Percentiles rank a stretch among this genome's conserved stretches.
Conservation (phyloP, 2,113 vertebrate species). For the Phalacrocorax carbo region DNA sequence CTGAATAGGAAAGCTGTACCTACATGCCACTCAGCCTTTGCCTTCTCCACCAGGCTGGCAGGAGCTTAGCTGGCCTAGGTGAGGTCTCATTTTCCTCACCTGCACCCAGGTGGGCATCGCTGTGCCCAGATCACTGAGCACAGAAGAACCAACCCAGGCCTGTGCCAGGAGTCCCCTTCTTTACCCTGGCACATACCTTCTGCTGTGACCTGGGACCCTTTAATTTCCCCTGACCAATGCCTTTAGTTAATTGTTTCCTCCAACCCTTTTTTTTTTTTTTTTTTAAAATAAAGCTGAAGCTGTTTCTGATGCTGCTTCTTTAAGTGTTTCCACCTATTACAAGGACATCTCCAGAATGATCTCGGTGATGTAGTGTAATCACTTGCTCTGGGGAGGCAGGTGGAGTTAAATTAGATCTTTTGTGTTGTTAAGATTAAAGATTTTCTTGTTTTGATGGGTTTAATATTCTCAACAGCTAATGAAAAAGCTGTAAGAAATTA, state of each 20-base stretch:
- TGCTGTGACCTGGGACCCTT: neutral
- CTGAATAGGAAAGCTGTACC: neutral
- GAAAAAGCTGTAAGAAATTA: constrained; percentile 14
- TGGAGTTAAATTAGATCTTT: neutral
- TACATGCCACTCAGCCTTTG: neutral
- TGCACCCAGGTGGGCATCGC: accelerated
- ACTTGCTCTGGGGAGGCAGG: neutral
- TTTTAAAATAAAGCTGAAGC: neutral
- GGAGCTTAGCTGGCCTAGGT: accelerated
- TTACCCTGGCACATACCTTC: neutral
- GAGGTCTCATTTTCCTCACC: neutral
- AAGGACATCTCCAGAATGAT: neutral
- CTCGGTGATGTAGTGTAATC: neutral
- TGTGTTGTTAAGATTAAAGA: neutral
- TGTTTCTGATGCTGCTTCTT: neutral
- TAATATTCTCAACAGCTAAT: neutral
- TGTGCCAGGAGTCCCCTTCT: neutral
- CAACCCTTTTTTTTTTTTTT: neutral
- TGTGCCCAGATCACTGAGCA: neutral
- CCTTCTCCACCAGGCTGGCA: neutral
- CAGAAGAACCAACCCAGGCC: neutral
- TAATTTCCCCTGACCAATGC: neutral
- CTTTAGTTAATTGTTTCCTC: neutral
- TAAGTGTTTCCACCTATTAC: neutral
- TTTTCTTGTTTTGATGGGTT: constrained; percentile 9